Percentiles rank a stretch among this genome's conserved stretches.
Evolutionary conservation across 1,140 invertebrate species (phyloP).

Genomic region (Adelges cooleyi): DNA sequence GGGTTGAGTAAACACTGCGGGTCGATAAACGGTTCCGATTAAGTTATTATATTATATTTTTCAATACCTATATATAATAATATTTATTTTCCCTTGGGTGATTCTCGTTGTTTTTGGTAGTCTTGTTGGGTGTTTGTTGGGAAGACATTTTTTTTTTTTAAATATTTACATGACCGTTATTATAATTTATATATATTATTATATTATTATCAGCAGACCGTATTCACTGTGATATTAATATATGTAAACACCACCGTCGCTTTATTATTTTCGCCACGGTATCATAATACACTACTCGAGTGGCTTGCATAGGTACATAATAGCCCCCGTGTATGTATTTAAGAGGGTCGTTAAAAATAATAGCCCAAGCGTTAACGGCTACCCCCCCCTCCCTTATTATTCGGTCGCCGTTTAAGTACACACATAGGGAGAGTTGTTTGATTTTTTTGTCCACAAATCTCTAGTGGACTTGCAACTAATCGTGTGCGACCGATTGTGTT

Average conservation of each 20-base stretch:
- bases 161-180: slow-evolving; percentile 11
- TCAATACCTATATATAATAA: not conserved
- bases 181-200: not conserved
- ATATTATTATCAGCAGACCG: not conserved
- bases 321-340: too few relatives aligned
- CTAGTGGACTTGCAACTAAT: slow-evolving; percentile 10
- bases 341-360: slow-evolving; percentile 26
- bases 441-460: slow-evolving; percentile 13
- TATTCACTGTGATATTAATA: not conserved
- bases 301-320: not conserved
- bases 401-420: not conserved
- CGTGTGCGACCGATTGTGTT: not conserved
- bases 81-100: not conserved
- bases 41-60: slow-evolving; percentile 22
- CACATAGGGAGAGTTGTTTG: not conserved
- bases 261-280: not conserved
- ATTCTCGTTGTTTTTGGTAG: not conserved
- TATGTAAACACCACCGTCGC: not conserved
- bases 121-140: not conserved
- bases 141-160: not conserved
- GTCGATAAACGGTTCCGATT: slow-evolving; percentile 19
- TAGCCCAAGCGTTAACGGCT: slow-evolving; percentile 1
- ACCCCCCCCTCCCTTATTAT: not conserved
- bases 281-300: not conserved
- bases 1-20: not conserved